These are phyloP conservation scores for Toxotes chatareus DNA, from an alignment of 2,113 vertebrate species.

Conservation along the genomic window DNA sequence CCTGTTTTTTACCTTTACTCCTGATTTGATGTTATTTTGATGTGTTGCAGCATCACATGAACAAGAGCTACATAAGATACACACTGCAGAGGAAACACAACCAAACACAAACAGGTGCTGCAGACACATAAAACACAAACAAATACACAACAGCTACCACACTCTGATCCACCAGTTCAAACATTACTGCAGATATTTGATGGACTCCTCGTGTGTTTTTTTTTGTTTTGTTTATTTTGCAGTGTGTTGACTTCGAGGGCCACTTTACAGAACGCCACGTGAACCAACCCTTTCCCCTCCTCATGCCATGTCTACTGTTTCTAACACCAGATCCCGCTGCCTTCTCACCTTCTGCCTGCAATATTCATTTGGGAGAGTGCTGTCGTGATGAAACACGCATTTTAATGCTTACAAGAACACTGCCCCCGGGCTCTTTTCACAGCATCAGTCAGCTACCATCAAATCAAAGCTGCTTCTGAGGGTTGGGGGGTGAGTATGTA, in stretches of 20 bases:
- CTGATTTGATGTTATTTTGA: background rate
- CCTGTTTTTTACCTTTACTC: background rate
- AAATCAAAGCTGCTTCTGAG: conserved; percentile 51
- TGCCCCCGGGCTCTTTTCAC: conserved; percentile 49
- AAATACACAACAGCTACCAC: no score
- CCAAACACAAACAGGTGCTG: no score
- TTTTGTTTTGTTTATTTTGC: background rate
- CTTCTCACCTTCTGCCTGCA: conserved; percentile 53
- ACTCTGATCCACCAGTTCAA: no score
- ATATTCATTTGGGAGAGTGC: conserved; percentile 50
- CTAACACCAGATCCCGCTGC: conserved; percentile 8
- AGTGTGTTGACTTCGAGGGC: background rate
- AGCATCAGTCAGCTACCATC: conserved; percentile 53
- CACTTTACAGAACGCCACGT: background rate
- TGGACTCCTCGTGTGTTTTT: background rate
- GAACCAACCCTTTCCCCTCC: background rate
- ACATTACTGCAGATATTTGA: background rate
- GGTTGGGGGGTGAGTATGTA: conserved; percentile 8
- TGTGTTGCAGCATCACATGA: background rate
- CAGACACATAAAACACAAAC: background rate
- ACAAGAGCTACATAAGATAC: background rate
- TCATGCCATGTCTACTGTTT: background rate
- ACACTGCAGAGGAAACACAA: background rate
- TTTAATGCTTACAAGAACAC: conserved; percentile 60
- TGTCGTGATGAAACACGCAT: conserved; percentile 64